phyloP scores from a whole-genome alignment of 2,797 vertebrate species.

The Coreius guichenoti region DNA sequence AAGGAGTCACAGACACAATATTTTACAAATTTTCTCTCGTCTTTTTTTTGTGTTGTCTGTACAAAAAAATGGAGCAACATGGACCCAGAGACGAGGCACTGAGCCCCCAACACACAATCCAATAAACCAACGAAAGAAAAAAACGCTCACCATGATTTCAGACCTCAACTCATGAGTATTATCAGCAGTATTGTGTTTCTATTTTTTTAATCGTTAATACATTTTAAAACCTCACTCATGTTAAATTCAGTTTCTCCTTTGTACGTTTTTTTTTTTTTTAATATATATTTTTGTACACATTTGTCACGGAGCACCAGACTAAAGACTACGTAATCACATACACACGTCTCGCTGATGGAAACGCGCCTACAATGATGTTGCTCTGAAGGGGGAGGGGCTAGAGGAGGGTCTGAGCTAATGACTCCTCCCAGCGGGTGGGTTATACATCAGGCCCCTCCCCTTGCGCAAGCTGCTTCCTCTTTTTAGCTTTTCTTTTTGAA shows the following conservation, averaged over 20 bases:
- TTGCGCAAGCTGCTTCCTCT: conserved; percentile 66
- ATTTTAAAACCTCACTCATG: conserved; percentile 84
- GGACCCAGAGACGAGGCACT: conserved; percentile 76
- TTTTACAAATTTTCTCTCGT: conserved; percentile 97
- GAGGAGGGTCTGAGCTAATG: conserved; percentile 51
- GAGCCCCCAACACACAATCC: conserved; percentile 72
- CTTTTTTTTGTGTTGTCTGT: conserved; percentile 84
- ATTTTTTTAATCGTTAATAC: conserved; percentile 72
- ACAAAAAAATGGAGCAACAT: conserved; percentile 91
- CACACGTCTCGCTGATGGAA: conserved; percentile 88
- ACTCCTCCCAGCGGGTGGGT: conserved; percentile 52
- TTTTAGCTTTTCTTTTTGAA: conserved; percentile 64
- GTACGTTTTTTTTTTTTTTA: conserved; percentile 61
- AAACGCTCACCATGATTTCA: conserved; percentile 76
- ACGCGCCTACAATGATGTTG: conserved; percentile 79
- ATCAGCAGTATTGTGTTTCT: conserved; percentile 80
- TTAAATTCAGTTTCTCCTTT: conserved; percentile 75
- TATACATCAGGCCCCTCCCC: conserved; percentile 65
- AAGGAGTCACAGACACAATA: conserved; percentile 99
- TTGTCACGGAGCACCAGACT: conserved; percentile 95
- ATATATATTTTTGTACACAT: conserved; percentile 78
- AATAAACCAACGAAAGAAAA: conserved; percentile 59
- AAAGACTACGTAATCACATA: conserved; percentile 97
- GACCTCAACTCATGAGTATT: conserved; percentile 76
- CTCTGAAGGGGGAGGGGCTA: conserved; percentile 63